Percentiles rank a stretch among this genome's conserved stretches.
Conservation (phyloP, 2,888 invertebrate species). For the Heliconius erato region DNA sequence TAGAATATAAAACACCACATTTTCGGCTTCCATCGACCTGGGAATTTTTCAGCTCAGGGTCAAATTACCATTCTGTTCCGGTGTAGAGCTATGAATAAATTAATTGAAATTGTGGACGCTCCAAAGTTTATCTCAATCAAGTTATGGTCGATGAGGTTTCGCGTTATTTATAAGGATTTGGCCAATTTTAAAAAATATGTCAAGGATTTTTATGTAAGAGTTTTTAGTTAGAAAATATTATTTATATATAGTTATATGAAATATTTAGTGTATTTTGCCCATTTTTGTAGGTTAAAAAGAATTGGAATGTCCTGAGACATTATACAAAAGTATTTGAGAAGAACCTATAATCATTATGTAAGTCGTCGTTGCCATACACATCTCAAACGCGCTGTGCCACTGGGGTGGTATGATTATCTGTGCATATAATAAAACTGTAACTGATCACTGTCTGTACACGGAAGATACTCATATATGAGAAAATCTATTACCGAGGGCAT, state of each 20-base stretch:
- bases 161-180: constrained; percentile 25
- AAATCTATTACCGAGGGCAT: too few relatives aligned
- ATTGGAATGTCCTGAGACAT: too few relatives aligned
- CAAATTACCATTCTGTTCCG: constrained; percentile 53
- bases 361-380: too few relatives aligned
- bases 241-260: neutral
- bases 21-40: constrained; percentile 42
- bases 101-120: constrained; percentile 56
- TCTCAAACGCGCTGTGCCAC: too few relatives aligned
- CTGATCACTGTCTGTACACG: too few relatives aligned
- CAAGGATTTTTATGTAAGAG: neutral
- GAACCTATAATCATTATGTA: too few relatives aligned
- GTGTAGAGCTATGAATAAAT: constrained; percentile 62
- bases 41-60: constrained; percentile 48
- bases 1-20: constrained; percentile 42
- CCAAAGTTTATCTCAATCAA: constrained; percentile 57
- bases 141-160: constrained; percentile 55
- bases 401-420: too few relatives aligned
- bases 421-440: too few relatives aligned
- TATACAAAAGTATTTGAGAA: too few relatives aligned
- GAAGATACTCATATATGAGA: too few relatives aligned
- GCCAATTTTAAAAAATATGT: neutral
- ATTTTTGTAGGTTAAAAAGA: too few relatives aligned
- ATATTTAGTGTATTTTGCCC: too few relatives aligned
- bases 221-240: neutral